Evolutionary conservation across 1,140 invertebrate genomes (phyloP), one percentile per base, ranked within the genome.

Genomic region (Charaxes varanes): DNA sequence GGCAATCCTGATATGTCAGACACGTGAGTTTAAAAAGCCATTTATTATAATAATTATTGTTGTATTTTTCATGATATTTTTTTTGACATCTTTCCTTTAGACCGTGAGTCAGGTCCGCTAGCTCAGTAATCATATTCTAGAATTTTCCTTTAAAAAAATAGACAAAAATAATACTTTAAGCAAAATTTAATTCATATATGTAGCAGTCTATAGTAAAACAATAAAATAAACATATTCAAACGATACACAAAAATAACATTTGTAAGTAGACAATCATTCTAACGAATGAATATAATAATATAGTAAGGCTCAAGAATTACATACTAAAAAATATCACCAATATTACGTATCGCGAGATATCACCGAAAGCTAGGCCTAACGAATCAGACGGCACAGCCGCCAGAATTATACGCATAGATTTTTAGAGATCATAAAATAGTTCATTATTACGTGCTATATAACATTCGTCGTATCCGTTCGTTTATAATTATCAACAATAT

Each of bases 261-360:
- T 62, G 41, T 61, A 69, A 62, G 54, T 66, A 70, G 42, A 61
- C 61, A 47, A 38, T 44, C 35, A 56, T 52, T 65, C 60, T 65
- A 69, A 62, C 27, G 53, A 70, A 55, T 54, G 58, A 52, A 56
- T 64, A 66, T 60, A 18, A 66, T 61, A 23, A 35, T 43, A 48
- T 53, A 47, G 32, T 71, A 81, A 77, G 71, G 73, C 67, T 78
- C 63, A 62, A 62, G 63, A 68, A 61, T 63, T 50, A 58, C 45
- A 62, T 57, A 53, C 53, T 54, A 62, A 32, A n/a, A 66, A 70
- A 73, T 82, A 82, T 82, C 78, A 82, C 78, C 64, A 53, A 63
- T 2, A 65, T 81, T 82, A 82, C 78, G 78, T 82, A 82, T 79
- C 63, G 53, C 62, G 49, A 70, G 57, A 67, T 78, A 74, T 74